Conservation (phyloP, 35 echinoderm and acorn worm genomes). For the Apostichopus parvimensis region DNA sequence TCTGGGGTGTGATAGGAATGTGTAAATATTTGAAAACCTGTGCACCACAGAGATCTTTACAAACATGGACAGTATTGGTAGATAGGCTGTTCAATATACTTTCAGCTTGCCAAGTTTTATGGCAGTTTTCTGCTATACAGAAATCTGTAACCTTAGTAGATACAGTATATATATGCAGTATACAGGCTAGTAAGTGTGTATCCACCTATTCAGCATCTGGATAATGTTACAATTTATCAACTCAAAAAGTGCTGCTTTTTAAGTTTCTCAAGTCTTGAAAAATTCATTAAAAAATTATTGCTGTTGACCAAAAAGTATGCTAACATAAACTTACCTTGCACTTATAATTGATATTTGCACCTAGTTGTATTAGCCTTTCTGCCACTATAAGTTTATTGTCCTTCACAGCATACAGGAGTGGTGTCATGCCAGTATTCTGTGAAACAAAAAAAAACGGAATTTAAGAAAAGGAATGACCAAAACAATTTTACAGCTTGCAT, state of each 20-base stretch:
- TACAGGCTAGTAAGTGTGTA: too few species aligned
- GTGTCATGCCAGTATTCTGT: slow-evolving; percentile 89
- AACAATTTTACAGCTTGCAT: neutral
- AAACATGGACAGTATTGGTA: too few species aligned
- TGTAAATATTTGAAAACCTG: slow-evolving; percentile 21
- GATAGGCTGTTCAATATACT: too few species aligned
- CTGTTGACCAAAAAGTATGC: too few species aligned
- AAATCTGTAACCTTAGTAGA: too few species aligned
- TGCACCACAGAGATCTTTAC: neutral
- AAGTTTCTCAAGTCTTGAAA: too few species aligned
- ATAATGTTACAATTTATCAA: too few species aligned
- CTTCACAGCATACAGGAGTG: slow-evolving; percentile 82
- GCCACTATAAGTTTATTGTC: slow-evolving; percentile 89
- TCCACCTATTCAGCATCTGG: too few species aligned
- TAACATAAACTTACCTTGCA: slow-evolving; percentile 73
- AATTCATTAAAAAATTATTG: too few species aligned
- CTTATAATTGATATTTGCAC: slow-evolving; percentile 90
- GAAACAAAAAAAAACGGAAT: neutral
- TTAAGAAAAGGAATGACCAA: neutral
- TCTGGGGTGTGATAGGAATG: neutral
- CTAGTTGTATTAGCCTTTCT: slow-evolving; percentile 86
- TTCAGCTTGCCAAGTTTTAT: too few species aligned
- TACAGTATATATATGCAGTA: too few species aligned
- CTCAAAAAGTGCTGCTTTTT: too few species aligned
- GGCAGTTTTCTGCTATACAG: neutral